Percentiles rank a stretch among this genome's conserved stretches.
phyloP scores from a whole-genome alignment of 2,888 invertebrate genomes.

The Tanypteryx hageni region DNA sequence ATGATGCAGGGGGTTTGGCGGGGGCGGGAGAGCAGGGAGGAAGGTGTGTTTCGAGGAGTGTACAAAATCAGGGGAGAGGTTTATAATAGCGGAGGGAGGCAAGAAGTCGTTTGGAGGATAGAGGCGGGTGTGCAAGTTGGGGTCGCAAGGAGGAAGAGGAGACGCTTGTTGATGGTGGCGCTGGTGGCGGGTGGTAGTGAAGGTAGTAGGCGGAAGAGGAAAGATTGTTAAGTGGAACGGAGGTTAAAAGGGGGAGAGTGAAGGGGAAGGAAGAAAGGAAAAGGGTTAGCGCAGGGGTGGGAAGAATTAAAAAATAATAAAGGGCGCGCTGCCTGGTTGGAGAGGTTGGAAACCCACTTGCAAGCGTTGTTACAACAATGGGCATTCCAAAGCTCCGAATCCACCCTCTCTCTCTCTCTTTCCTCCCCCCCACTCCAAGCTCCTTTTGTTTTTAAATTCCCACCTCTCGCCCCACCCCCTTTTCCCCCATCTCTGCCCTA shows the following conservation, averaged over 20 bases:
- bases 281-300: background rate
- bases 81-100: background rate
- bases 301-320: constrained; percentile 54
- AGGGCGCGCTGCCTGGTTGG: constrained; percentile 34
- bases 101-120: too few relatives aligned
- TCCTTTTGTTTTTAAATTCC: constrained; percentile 36
- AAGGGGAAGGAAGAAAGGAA: background rate
- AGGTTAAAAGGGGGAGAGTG: background rate
- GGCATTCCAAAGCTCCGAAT: constrained; percentile 40
- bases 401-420: constrained; percentile 54
- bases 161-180: background rate
- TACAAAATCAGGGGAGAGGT: background rate
- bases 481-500: background rate
- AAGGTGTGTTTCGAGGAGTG: background rate
- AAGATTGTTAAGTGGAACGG: background rate
- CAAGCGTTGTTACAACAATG: constrained; percentile 55
- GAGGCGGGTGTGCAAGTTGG: too few relatives aligned
- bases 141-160: too few relatives aligned
- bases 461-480: too few relatives aligned
- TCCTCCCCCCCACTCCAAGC: background rate
- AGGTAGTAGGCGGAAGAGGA: background rate
- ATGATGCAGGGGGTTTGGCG: background rate
- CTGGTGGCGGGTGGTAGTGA: background rate
- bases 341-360: constrained; percentile 49
- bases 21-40: background rate